A percentile compares a stretch with the other conserved stretches of the same genome.
These are phyloP conservation scores for Drosophila littoralis DNA, from an alignment of 1,140 invertebrate species.

Conservation along the genomic window DNA sequence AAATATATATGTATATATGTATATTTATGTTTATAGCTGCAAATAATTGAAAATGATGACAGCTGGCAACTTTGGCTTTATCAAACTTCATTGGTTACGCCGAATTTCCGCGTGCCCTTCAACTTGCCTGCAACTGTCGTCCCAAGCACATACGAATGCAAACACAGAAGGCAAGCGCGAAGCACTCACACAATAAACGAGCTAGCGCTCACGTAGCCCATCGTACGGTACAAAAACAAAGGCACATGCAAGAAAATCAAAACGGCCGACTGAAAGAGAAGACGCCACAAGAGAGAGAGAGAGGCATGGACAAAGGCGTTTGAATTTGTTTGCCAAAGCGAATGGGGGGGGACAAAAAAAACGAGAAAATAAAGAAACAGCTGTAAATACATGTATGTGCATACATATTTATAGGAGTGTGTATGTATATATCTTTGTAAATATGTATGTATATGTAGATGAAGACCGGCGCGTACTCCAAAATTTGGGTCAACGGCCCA, in stretches of 20 bases:
- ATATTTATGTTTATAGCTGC: slow-evolving; percentile 1
- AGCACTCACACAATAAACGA: slow-evolving; percentile 64
- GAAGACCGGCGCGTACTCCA: slow-evolving; percentile 6
- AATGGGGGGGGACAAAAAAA: slow-evolving; percentile 31
- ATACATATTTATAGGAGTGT: neutral
- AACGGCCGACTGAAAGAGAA: slow-evolving; percentile 38
- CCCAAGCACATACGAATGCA: slow-evolving; percentile 55
- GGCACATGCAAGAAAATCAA: slow-evolving; percentile 35
- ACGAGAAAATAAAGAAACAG: slow-evolving; percentile 24
- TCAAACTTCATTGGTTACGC: slow-evolving; percentile 7
- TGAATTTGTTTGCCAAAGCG: slow-evolving; percentile 34
- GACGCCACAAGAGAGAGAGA: slow-evolving; percentile 15
- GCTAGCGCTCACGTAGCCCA: slow-evolving; percentile 76
- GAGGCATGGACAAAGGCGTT: slow-evolving; percentile 16
- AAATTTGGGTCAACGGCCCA: slow-evolving; percentile 70
- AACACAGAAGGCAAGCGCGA: slow-evolving; percentile 41
- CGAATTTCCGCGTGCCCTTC: slow-evolving; percentile 61
- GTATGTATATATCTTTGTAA: neutral
- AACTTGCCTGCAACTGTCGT: slow-evolving; percentile 43
- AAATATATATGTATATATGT: slow-evolving; percentile 7
- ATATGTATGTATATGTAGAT: slow-evolving; percentile 3
- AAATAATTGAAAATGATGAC: slow-evolving; percentile 28
- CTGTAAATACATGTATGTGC: slow-evolving; percentile 21
- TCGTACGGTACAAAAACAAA: slow-evolving; percentile 26
- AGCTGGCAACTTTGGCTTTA: slow-evolving; percentile 15